Evolutionary conservation across 2,888 invertebrate species (phyloP).

Genomic region (Dorcus parallelipipedus): DNA sequence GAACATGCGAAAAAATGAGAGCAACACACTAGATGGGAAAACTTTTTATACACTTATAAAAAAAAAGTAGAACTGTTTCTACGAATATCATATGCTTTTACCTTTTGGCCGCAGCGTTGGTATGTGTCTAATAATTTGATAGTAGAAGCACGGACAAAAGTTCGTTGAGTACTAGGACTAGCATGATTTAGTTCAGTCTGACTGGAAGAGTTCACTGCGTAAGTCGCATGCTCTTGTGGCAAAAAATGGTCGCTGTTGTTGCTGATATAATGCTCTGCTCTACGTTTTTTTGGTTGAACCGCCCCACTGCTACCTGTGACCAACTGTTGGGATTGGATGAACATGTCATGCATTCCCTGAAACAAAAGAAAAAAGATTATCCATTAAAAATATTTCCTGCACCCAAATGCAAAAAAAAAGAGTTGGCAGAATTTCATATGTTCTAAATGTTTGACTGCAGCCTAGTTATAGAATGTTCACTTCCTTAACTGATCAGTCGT

Average conservation of each 20-base stretch:
- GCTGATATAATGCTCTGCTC: conserved; percentile 40
- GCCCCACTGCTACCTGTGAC: conserved; percentile 52
- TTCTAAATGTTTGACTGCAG: too few species aligned
- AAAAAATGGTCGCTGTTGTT: conserved; percentile 42
- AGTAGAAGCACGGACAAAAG: conserved; percentile 63
- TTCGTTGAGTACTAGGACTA: conserved; percentile 42
- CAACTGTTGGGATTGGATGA: conserved; percentile 65
- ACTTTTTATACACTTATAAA: too few species aligned
- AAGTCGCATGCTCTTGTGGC: conserved; percentile 43
- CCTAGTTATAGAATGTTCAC: too few species aligned
- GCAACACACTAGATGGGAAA: too few species aligned
- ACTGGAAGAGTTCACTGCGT: conserved; percentile 48
- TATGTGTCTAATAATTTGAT: conserved; percentile 67
- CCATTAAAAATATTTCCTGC: background rate
- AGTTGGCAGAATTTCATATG: too few species aligned
- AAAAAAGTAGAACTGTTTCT: too few species aligned
- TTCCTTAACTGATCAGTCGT: too few species aligned
- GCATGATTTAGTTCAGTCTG: conserved; percentile 39
- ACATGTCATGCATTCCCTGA: conserved; percentile 86
- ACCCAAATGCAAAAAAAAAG: too few species aligned
- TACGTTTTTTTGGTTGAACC: conserved; percentile 45
- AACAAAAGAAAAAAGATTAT: conserved; percentile 34
- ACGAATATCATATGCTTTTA: conserved; percentile 28
- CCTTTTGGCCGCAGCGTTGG: conserved; percentile 66
- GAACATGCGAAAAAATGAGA: too few species aligned